A percentile compares a stretch with the other conserved stretches of the same genome.
These are phyloP conservation scores for Arremon brunneinucha DNA, from an alignment of 2,797 vertebrate species.

Conservation along the genomic window DNA sequence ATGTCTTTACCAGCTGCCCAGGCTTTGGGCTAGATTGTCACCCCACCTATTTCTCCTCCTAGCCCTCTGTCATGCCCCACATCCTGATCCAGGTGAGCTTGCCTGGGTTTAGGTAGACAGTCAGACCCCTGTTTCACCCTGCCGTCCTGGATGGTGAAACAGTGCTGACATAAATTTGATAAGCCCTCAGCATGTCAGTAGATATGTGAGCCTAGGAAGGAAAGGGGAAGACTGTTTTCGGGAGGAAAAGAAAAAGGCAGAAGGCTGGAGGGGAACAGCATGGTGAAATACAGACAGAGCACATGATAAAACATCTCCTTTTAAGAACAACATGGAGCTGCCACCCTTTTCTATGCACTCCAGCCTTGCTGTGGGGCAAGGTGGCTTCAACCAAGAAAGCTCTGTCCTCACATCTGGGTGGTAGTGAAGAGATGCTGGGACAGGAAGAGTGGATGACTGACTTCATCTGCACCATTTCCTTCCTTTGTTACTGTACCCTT, in stretches of 20 bases:
- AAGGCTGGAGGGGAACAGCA: neutral
- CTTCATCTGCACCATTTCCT: conserved; percentile 1
- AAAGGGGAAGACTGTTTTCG: neutral
- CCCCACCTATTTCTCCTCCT: neutral
- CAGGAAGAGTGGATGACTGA: neutral
- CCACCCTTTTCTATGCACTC: neutral
- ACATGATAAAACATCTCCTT: neutral
- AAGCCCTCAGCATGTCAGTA: fast-evolving
- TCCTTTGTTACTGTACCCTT: neutral
- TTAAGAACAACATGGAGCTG: neutral
- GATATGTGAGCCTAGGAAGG: neutral
- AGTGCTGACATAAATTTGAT: neutral
- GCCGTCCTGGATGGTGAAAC: neutral
- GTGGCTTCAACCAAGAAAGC: neutral
- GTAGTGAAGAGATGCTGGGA: neutral
- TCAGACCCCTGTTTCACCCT: neutral
- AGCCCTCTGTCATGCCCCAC: neutral
- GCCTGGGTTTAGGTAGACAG: neutral
- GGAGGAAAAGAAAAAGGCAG: neutral
- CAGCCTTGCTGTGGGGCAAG: neutral
- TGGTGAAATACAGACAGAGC: neutral
- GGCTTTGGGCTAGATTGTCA: neutral
- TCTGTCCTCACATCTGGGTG: neutral
- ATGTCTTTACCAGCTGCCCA: neutral
- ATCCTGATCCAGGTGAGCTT: neutral